These are phyloP conservation scores for Periophthalmus modestus DNA, from an alignment of 2,113 vertebrate species.

Conservation along the genomic window DNA sequence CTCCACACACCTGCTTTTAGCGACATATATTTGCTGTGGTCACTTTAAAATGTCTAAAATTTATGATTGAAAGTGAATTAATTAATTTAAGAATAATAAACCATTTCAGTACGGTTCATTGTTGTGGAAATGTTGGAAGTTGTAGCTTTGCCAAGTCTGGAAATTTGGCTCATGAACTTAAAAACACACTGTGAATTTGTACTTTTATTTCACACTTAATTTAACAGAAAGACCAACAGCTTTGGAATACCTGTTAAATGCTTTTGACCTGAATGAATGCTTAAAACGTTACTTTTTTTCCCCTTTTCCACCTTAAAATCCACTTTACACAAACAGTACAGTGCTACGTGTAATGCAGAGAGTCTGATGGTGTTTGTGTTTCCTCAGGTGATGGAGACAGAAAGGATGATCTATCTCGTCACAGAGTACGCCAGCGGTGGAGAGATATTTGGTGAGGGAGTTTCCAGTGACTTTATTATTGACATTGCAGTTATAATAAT, in stretches of 20 bases:
- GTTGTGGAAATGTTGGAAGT: not conserved
- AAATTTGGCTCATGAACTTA: not conserved
- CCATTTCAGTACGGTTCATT: no score
- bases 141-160: not conserved
- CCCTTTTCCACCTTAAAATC: not conserved
- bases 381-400: constrained; percentile 97
- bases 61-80: not conserved
- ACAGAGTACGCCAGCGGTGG: constrained; percentile 98
- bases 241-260: not conserved
- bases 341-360: constrained; percentile 44
- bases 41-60: not conserved
- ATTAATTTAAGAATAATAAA: no score
- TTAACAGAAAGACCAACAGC: not conserved
- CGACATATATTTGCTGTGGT: not conserved
- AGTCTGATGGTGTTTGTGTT: no score
- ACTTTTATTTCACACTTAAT: not conserved
- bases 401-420: constrained; percentile 98
- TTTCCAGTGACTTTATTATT: not conserved
- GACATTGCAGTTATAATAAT: not conserved
- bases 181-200: not conserved
- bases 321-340: no score
- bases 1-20: no score
- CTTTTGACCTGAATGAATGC: not conserved
- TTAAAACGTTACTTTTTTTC: no score
- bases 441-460: constrained; percentile 95